These are phyloP conservation scores for Hylyphantes graminicola DNA, from an alignment of 1,140 invertebrate genomes.

Conservation along the genomic window DNA sequence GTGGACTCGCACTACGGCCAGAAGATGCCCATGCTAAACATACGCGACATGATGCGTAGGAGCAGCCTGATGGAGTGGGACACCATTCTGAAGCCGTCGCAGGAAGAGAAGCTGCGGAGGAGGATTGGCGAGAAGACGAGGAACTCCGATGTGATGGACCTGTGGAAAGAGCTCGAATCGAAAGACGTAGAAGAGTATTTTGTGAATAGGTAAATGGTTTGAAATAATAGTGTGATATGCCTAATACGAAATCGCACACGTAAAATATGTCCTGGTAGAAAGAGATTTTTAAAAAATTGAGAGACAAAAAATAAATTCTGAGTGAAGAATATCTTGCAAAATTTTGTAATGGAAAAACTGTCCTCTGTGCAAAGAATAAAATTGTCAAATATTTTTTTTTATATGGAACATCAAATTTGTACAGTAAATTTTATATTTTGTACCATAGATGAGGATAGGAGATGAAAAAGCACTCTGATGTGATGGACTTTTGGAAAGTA, in stretches of 20 bases:
- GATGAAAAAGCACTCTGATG: constrained; percentile 14
- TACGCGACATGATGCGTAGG: constrained; percentile 44
- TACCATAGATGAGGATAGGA: constrained; percentile 12
- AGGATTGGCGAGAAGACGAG: constrained; percentile 27
- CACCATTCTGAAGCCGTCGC: constrained; percentile 36
- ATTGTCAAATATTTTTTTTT: too few species aligned
- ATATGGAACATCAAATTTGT: too few species aligned
- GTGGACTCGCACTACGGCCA: constrained; percentile 44
- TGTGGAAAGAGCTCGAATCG: constrained; percentile 16
- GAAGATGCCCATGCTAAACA: neutral
- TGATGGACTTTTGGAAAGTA: constrained; percentile 39
- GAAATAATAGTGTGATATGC: too few species aligned
- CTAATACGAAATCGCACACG: too few species aligned
- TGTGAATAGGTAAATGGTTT: neutral
- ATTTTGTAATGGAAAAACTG: too few species aligned
- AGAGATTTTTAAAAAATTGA: too few species aligned
- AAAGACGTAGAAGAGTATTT: neutral
- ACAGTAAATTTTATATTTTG: too few species aligned
- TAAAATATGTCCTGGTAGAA: too few species aligned
- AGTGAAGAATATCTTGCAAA: too few species aligned
- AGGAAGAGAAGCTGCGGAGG: constrained; percentile 31
- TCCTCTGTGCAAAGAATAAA: too few species aligned
- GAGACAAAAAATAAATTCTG: too few species aligned
- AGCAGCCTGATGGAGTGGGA: constrained; percentile 51
- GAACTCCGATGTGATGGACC: constrained; percentile 22